Conservation (phyloP, 2,113 vertebrate species). For the Theristicus caerulescens region DNA sequence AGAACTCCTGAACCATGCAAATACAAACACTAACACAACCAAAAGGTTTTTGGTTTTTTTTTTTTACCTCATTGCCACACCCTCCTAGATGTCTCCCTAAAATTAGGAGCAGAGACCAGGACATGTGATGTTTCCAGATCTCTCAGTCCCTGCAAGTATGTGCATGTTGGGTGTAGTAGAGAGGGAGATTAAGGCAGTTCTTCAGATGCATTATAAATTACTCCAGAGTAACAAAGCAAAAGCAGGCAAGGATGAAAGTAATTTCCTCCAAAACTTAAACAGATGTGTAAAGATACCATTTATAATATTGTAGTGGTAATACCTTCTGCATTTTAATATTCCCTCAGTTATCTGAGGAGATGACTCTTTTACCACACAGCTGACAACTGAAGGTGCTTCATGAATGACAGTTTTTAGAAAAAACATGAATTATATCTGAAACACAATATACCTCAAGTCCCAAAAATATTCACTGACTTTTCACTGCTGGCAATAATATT, state of each 20-base stretch:
- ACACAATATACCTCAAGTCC: not conserved
- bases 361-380: not conserved
- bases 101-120: not conserved
- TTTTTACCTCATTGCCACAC: not conserved
- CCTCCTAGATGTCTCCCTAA: not conserved
- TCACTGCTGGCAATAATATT: not conserved
- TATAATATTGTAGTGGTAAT: not conserved
- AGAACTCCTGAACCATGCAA: not conserved
- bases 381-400: not conserved
- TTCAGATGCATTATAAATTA: not conserved
- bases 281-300: not conserved
- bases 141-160: not conserved
- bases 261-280: not conserved
- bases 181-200: not conserved
- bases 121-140: not conserved
- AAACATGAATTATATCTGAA: not conserved
- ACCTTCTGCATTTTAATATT: constrained; percentile 17
- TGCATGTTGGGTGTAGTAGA: fast-evolving
- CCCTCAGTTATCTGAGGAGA: not conserved
- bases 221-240: not conserved
- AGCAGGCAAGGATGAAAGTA: not conserved
- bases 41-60: not conserved
- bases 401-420: constrained; percentile 3
- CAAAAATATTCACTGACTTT: not conserved
- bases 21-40: not conserved